Evolutionary conservation across 2,113 vertebrate genomes (phyloP).

Genomic region (Chloebia gouldiae): DNA sequence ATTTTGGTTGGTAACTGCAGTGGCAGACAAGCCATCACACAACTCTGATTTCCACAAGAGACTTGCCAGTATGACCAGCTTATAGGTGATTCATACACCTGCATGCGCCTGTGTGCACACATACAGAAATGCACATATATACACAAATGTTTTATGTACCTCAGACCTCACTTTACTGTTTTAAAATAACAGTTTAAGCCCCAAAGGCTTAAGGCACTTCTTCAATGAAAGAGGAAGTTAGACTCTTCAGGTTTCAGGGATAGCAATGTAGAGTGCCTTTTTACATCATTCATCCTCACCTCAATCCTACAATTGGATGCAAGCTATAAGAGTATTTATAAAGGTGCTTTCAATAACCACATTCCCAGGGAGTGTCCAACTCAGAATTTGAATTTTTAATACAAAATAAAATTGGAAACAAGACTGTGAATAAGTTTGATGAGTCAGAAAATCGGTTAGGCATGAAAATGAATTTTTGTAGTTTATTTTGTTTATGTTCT

Average conservation of each 20-base stretch:
- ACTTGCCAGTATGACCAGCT: not conserved
- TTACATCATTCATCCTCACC: not conserved
- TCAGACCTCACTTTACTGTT: not conserved
- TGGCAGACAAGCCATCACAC: not conserved
- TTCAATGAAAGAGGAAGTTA: not conserved
- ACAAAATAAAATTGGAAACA: not conserved
- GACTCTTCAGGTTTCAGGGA: not conserved
- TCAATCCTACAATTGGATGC: not conserved
- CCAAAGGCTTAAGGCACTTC: not conserved
- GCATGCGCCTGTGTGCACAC: not conserved
- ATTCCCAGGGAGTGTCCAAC: not conserved
- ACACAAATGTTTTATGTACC: not conserved
- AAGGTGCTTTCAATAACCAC: not conserved
- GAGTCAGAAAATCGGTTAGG: not conserved
- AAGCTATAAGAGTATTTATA: not conserved
- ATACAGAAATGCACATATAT: not conserved
- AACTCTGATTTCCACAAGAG: not conserved
- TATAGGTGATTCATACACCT: fast-evolving
- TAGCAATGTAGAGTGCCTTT: not conserved
- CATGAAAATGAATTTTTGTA: not conserved
- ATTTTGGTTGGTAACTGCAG: not conserved
- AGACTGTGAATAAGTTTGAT: not conserved
- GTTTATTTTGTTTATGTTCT: not conserved
- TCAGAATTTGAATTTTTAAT: not conserved
- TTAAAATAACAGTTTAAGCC: not conserved